Evolutionary conservation across 1,140 invertebrate genomes (phyloP).

Genomic region (Magallana angulata): DNA sequence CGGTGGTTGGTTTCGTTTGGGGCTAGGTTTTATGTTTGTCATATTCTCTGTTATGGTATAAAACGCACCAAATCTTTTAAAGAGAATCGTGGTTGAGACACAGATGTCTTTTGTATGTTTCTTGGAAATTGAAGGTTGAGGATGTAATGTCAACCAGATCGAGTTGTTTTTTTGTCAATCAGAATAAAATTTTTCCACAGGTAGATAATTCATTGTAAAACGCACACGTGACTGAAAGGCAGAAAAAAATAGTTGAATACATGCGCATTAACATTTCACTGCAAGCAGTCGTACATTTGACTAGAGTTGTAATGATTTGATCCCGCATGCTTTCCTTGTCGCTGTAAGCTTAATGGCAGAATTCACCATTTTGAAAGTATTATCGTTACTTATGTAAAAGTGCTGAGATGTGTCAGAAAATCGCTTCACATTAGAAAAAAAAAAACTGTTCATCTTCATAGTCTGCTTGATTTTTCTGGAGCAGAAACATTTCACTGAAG

Average conservation of each 20-base stretch:
- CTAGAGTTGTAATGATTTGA: conserved; percentile 19
- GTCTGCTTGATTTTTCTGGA: not conserved
- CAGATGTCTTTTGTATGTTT: no score
- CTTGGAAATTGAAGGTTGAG: no score
- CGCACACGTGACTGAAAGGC: not conserved
- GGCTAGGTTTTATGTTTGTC: no score
- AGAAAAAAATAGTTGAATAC: not conserved
- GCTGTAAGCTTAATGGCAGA: conserved; percentile 2
- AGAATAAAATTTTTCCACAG: not conserved
- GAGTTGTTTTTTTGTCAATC: not conserved
- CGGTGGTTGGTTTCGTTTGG: not conserved
- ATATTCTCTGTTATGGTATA: no score
- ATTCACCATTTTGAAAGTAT: not conserved
- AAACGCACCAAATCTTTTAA: no score
- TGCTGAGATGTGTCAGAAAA: not conserved
- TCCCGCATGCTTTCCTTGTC: conserved; percentile 4
- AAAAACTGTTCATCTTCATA: not conserved
- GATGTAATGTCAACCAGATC: not conserved
- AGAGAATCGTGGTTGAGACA: no score
- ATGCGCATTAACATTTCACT: conserved; percentile 13
- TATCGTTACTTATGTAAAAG: not conserved
- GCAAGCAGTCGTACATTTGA: not conserved
- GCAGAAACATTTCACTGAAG: no score
- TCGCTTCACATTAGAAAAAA: not conserved
- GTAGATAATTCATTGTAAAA: not conserved